Conservation (phyloP, 2,888 invertebrate species). For the Muscina levida region DNA sequence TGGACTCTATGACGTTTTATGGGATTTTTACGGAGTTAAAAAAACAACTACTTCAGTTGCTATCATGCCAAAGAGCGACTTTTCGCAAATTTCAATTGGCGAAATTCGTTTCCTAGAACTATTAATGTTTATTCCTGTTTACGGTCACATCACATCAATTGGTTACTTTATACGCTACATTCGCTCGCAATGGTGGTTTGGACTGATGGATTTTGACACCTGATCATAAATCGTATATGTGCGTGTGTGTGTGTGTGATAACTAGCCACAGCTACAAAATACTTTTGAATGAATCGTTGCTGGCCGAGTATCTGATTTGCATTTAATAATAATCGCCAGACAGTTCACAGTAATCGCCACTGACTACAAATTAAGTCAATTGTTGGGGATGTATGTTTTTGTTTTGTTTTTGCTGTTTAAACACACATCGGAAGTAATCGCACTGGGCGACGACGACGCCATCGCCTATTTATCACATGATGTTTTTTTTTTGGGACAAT, state of each 20-base stretch:
- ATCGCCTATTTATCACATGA: conserved; percentile 53
- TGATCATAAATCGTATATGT: neutral
- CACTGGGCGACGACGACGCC: neutral
- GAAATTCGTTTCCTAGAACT: no score
- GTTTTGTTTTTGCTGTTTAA: conserved; percentile 7
- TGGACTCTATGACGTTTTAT: no score
- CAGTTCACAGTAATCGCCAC: conserved; percentile 25
- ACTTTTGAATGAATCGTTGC: neutral
- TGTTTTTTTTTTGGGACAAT: conserved; percentile 21
- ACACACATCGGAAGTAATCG: conserved; percentile 56
- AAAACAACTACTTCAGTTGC: no score
- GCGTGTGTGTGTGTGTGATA: conserved; percentile 2
- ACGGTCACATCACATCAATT: no score
- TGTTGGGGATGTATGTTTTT: conserved; percentile 14
- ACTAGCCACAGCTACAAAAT: neutral
- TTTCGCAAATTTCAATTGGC: no score
- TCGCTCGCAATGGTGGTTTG: no score
- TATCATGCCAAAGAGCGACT: no score
- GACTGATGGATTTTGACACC: neutral
- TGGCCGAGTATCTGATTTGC: conserved; percentile 36
- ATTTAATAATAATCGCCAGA: conserved; percentile 33
- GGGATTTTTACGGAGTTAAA: no score
- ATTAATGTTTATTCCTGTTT: no score
- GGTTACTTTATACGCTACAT: no score
- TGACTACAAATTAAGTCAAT: conserved; percentile 51